Base-by-base conservation (phyloP, 2,113 vertebrate genomes). In the Phasianus colchicus region DNA sequence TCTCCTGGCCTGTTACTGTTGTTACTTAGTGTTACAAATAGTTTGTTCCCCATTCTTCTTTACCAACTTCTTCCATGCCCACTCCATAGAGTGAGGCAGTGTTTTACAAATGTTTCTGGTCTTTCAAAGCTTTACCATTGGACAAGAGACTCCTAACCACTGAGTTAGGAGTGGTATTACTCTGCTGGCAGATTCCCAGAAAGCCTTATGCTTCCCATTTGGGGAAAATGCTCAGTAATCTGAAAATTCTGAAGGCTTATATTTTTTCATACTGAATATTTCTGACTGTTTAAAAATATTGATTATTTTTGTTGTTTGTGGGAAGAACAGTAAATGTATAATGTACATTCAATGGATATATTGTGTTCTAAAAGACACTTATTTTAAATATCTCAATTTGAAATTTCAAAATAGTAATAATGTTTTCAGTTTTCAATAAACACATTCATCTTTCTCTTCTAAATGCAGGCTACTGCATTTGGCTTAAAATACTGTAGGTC, bases 51-150 rank as follows among this genome's bases (percentile, higher is more conserved):
- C 4, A 1, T 83, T 54, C 5, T 54, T 71, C 69, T 79, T 74
- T 55, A 21, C 61, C 10, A 2, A 24, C 27, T 11, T 36, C 42
- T 71, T 76, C 40, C n/a, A 11, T 65, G 48, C 30, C 40, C 32
- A 18, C 40, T 34, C 65, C 0, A 1, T 22, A 7, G 9, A 32
- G 5, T 30, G 61, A 1, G 3, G 3, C 52, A 9, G 0, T 45
- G 4, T 17, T 75, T 67, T 85, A 24, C 38, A 43, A 29, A 6
- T 69, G 19, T 78, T 67, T 86, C 25, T 67, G 15, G 7, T 42
- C 11, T 50, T 77, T 50, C 7, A 19, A 22, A 71, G 52, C 14
- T 89, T 79, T 60, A 22, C 52, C 15, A 3, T 29, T 43, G 13
- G 55, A 74, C 50, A 82, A 25, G 18, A 55, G 38, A 17, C 47